Evolutionary conservation across 2,113 vertebrate species (phyloP).

Genomic region (Anarrhichthys ocellatus): DNA sequence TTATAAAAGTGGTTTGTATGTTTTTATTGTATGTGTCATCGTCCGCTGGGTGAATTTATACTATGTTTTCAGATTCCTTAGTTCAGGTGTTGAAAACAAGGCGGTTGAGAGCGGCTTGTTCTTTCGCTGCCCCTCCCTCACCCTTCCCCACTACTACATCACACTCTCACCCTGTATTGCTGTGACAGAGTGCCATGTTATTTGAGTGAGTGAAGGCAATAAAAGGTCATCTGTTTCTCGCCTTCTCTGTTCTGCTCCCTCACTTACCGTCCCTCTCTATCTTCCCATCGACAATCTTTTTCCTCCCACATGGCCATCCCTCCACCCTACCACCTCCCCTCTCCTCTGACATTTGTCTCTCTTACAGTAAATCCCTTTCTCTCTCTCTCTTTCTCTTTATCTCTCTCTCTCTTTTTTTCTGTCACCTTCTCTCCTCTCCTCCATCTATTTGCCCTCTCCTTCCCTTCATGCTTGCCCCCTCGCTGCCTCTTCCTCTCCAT

Average conservation of each 20-base stretch:
- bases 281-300: conserved; percentile 45
- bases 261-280: conserved; percentile 47
- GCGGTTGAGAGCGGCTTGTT: conserved; percentile 14
- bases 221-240: conserved; percentile 72
- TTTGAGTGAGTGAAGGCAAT: conserved; percentile 65
- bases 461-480: conserved; percentile 22
- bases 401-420: conserved; percentile 22
- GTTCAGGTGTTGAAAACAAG: background rate
- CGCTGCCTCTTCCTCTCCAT: conserved; percentile 36
- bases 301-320: conserved; percentile 42
- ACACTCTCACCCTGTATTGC: conserved; percentile 42
- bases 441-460: conserved; percentile 19
- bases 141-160: conserved; percentile 37
- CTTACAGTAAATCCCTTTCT: conserved; percentile 62
- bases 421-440: conserved; percentile 40
- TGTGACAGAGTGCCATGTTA: conserved; percentile 59
- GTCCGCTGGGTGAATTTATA: background rate
- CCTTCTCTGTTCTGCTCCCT: conserved; percentile 37
- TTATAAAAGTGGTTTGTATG: conserved; percentile 17
- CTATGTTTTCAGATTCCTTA: conserved; percentile 19
- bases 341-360: conserved; percentile 70
- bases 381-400: conserved; percentile 16
- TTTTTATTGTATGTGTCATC: background rate
- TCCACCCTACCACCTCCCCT: conserved; percentile 22
- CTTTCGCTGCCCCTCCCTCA: conserved; percentile 27